Base-by-base conservation (phyloP, 2,797 vertebrate genomes). In the Chelidonichthys spinosus region DNA sequence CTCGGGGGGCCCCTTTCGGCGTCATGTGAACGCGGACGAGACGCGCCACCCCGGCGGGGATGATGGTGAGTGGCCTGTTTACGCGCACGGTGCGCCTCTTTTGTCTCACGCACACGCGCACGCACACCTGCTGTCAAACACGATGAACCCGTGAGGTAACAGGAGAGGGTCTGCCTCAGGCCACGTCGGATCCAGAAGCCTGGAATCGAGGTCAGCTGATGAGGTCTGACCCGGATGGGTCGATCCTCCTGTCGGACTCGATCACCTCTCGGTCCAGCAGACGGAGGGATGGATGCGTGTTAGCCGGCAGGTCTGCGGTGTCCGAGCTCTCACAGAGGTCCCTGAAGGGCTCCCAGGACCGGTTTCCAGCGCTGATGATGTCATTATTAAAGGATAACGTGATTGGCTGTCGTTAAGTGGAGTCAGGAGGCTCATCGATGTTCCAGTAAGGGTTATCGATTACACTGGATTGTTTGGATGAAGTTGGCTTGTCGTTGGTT, bases 1-100 rank as follows among this genome's bases (percentile, higher is more conserved):
- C 36, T 74, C 65, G 0, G 61, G 65, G 67, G 56, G 61, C 35
- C 68, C 33, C n/a, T 56, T 49, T 39, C 25, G 64, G 76, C 64
- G 52, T 56, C 74, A 70, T 67, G 76, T 74, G 79, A 81, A 33
- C 76, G 81, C 75, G 70, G 80, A 59, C 56, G 69, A 78, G 60
- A 72, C 76, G 82, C 85, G 83, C 70, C 64, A 8, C 62, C 52
- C 77, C 43, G 83, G 3, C 70, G 66, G 55, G 66, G 78, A 64
- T 71, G 81, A 85, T 67, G 91, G 86, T 91, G 82, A 91, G 88
- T 82, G 44, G 2, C 10, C 39, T 42, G 11, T 39, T 37, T 4
- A 61, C 5, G 63, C 68, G 74, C 49, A 73, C 72, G 37, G 71
- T 0, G 55, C 58, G 69, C 55, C 40, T 44, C 63, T 76, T 79